Conservation (phyloP, 2,888 invertebrate species). For the Danaus chrysippus region DNA sequence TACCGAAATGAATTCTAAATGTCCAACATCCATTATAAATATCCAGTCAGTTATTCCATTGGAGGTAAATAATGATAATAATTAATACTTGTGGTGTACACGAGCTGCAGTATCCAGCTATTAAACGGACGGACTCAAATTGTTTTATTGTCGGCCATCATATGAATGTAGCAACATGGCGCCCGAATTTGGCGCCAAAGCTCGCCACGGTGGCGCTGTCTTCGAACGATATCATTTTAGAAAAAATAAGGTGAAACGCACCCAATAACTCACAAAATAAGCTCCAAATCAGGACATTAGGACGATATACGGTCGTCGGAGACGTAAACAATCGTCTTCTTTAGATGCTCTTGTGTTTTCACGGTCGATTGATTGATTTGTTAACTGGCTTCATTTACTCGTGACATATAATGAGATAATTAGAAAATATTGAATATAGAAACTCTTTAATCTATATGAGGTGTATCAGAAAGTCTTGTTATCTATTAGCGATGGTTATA, state of each 20-base stretch:
- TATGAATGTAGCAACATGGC: conserved; percentile 62
- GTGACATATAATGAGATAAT: conserved; percentile 1
- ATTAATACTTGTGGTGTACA: conserved; percentile 22
- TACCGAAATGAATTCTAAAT: background rate
- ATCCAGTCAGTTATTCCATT: background rate
- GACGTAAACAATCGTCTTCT: conserved; percentile 37
- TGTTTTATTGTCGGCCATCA: conserved; percentile 67
- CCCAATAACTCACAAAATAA: conserved; percentile 23
- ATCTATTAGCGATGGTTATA: background rate
- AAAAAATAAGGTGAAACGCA: conserved; percentile 28
- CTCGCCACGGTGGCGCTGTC: conserved; percentile 40
- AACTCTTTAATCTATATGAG: background rate
- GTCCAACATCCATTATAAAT: background rate
- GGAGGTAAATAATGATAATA: conserved; percentile 17
- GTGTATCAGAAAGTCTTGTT: background rate
- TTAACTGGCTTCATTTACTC: conserved; percentile 19
- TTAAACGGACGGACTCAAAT: conserved; percentile 46
- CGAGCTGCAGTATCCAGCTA: conserved; percentile 21
- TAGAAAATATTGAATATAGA: too few relatives aligned
- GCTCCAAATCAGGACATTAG: conserved; percentile 21
- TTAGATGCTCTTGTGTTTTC: conserved; percentile 36
- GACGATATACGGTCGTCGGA: conserved; percentile 34
- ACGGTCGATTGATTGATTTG: conserved; percentile 37
- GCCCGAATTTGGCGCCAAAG: conserved; percentile 64
- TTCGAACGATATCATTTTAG: conserved; percentile 24